Conservation (phyloP, 2,797 vertebrate species). For the Schizopygopsis pylzovi region DNA sequence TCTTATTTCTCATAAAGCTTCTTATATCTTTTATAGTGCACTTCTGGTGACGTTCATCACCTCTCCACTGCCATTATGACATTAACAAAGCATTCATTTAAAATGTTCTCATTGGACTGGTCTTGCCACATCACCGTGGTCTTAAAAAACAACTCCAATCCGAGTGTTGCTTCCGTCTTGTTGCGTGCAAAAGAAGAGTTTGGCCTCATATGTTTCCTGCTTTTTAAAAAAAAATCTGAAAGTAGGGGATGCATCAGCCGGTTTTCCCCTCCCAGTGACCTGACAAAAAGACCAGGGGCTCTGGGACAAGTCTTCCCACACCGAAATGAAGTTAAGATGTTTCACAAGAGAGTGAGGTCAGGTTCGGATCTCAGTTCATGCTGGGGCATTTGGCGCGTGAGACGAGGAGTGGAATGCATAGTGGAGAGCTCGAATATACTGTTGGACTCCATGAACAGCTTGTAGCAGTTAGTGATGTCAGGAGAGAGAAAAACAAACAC, state of each 20-base stretch:
- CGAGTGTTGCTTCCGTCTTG: neutral
- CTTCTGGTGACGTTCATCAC: constrained; percentile 29
- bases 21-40: constrained; percentile 17
- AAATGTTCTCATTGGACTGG: neutral
- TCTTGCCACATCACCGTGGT: constrained; percentile 25
- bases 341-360: constrained; percentile 62
- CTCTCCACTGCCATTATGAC: constrained; percentile 28
- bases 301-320: constrained; percentile 21
- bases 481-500: constrained; percentile 77
- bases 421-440: constrained; percentile 80
- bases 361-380: constrained; percentile 68
- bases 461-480: constrained; percentile 85
- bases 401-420: constrained; percentile 71
- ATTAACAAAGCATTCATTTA: constrained; percentile 35
- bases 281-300: constrained; percentile 36
- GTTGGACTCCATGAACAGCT: constrained; percentile 74
- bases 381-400: constrained; percentile 71
- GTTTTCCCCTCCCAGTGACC: constrained; percentile 48
- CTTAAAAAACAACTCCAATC: constrained; percentile 21
- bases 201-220: constrained; percentile 28
- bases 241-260: constrained; percentile 5
- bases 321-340: constrained; percentile 56
- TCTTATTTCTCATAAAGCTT: constrained; percentile 13
- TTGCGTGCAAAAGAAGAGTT: constrained; percentile 30
- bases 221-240: constrained; percentile 3